A percentile compares a stretch with the other conserved stretches of the same genome.
These are phyloP conservation scores for Hydropotes inermis DNA, from an alignment of 2,113 vertebrate genomes.

Conservation along the genomic window DNA sequence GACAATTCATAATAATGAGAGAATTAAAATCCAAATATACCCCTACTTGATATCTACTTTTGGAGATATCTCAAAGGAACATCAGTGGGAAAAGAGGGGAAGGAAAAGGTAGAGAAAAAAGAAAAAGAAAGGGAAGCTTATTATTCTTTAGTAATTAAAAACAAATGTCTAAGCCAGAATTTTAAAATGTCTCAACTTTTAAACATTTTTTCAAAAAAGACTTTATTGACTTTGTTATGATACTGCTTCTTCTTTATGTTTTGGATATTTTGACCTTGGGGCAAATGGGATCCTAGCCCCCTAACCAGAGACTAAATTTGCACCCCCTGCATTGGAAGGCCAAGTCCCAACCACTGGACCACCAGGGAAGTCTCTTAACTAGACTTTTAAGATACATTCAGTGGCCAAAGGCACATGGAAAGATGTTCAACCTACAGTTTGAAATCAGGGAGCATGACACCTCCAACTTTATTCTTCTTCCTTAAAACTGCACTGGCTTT, in stretches of 20 bases:
- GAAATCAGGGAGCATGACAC: neutral
- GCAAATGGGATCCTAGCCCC: neutral
- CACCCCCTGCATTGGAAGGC: neutral
- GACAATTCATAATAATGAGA: neutral
- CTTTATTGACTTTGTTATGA: neutral
- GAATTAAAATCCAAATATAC: too few relatives aligned
- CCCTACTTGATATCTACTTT: neutral
- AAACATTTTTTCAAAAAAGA: neutral
- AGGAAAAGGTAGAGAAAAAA: neutral
- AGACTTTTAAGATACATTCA: neutral
- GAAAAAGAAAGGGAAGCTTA: neutral
- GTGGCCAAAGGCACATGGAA: neutral
- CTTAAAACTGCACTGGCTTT: neutral
- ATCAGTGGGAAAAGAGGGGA: neutral
- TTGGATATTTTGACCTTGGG: neutral
- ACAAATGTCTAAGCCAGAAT: neutral
- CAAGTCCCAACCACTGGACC: neutral
- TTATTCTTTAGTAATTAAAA: neutral
- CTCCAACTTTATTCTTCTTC: neutral
- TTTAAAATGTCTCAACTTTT: neutral
- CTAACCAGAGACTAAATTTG: neutral
- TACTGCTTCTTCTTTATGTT: neutral
- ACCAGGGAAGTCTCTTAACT: neutral
- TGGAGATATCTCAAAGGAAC: neutral
- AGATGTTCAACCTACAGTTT: neutral